A percentile compares a stretch with the other conserved stretches of the same genome.
These are phyloP conservation scores for Xiphias gladius DNA, from an alignment of 2,113 vertebrate species.

Conservation along the genomic window DNA sequence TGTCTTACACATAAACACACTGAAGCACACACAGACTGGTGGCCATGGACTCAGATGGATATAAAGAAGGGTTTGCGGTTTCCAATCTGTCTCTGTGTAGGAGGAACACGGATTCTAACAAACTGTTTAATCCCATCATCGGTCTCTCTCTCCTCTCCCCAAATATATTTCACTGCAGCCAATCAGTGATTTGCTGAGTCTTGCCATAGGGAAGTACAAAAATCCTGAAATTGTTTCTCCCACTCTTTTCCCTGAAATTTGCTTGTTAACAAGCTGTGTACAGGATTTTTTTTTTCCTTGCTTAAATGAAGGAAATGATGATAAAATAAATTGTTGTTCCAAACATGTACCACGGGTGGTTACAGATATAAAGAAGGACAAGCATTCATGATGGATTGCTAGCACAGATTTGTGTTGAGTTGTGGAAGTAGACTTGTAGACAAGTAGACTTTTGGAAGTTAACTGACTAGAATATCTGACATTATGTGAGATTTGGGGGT, in stretches of 20 bases:
- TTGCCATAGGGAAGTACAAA: slow-evolving; percentile 36
- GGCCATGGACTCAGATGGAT: slow-evolving; percentile 46
- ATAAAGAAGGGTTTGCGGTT: slow-evolving; percentile 54
- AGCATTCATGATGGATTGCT: neutral
- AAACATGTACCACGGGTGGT: slow-evolving; percentile 1
- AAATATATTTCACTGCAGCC: slow-evolving; percentile 53
- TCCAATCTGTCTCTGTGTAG: slow-evolving; percentile 59
- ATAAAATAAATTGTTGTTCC: neutral
- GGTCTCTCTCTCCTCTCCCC: slow-evolving; percentile 10
- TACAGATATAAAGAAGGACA: neutral
- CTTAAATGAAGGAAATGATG: slow-evolving; percentile 2
- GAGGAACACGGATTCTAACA: slow-evolving; percentile 67
- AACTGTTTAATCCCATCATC: slow-evolving; percentile 65
- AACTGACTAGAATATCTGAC: slow-evolving; percentile 7
- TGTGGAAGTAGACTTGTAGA: neutral
- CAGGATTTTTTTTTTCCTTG: neutral
- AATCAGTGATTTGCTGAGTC: slow-evolving; percentile 36
- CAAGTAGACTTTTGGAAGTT: neutral
- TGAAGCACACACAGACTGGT: slow-evolving; percentile 33
- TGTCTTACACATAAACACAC: slow-evolving; percentile 22
- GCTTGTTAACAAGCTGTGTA: slow-evolving; percentile 32
- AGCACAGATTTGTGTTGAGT: slow-evolving; percentile 5
- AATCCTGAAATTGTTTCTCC: slow-evolving; percentile 42
- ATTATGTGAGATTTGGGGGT: slow-evolving; percentile 18
- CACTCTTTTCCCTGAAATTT: slow-evolving; percentile 44